Evolutionary conservation across 2,797 vertebrate genomes (phyloP).

Genomic region (Lacerta viridis): DNA sequence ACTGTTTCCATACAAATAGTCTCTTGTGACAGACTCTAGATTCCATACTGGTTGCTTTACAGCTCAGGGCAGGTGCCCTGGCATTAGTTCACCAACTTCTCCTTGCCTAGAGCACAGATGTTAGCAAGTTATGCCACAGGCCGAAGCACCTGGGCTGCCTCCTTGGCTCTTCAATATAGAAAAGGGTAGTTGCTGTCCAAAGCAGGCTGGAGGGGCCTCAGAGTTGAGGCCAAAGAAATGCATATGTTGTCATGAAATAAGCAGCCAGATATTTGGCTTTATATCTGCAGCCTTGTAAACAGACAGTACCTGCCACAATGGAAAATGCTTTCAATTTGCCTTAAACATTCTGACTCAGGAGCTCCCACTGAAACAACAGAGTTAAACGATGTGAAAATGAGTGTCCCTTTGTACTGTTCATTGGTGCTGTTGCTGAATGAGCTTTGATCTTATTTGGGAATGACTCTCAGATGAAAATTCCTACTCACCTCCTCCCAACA

Average conservation of each 20-base stretch:
- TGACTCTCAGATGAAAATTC: neutral
- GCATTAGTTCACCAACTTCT: constrained; percentile 7
- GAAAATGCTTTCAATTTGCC: fast-evolving
- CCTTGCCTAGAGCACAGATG: neutral
- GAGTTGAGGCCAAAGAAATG: neutral
- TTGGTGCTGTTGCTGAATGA: neutral
- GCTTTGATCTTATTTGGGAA: neutral
- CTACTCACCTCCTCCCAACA: no score
- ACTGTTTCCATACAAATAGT: neutral
- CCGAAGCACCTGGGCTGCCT: neutral
- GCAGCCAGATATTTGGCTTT: neutral
- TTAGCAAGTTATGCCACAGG: neutral
- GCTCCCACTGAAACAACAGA: neutral
- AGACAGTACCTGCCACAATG: neutral
- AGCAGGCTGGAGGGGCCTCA: neutral
- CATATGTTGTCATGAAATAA: neutral
- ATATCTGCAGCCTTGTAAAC: neutral
- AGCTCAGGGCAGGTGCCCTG: neutral
- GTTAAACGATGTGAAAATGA: neutral
- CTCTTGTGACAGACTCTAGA: neutral
- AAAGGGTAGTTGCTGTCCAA: neutral
- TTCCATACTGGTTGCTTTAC: neutral
- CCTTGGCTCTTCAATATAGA: neutral
- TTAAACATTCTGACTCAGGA: neutral
- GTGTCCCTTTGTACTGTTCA: neutral